phyloP scores from a whole-genome alignment of 2,113 vertebrate species.

The Corynorhinus townsendii region DNA sequence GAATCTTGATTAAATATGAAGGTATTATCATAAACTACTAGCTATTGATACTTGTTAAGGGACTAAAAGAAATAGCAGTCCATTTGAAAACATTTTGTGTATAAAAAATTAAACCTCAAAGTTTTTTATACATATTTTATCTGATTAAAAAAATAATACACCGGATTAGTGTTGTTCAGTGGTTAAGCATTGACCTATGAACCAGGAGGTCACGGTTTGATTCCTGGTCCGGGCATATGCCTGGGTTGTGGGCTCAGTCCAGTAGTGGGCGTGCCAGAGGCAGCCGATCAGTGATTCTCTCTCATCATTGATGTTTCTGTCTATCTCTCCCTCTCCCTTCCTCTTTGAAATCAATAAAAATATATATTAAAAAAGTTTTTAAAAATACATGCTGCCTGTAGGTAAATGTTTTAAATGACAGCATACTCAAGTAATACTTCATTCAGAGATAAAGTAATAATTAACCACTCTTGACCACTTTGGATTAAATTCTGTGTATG shows the following conservation, averaged over 20 bases:
- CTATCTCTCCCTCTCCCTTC: no score
- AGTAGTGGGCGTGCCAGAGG: no score
- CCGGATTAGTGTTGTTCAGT: no score
- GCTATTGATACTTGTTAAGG: neutral
- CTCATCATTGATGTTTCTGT: no score
- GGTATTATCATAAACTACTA: neutral
- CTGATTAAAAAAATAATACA: neutral
- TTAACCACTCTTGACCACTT: neutral
- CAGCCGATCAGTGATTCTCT: no score
- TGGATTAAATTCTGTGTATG: neutral
- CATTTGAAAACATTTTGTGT: neutral
- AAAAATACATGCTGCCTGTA: neutral
- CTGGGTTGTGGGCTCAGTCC: no score
- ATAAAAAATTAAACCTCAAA: neutral
- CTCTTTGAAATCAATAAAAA: no score
- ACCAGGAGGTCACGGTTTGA: no score
- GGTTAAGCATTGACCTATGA: no score
- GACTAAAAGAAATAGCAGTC: neutral
- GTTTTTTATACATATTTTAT: neutral
- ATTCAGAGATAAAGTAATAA: neutral
- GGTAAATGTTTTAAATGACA: neutral
- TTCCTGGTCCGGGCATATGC: no score
- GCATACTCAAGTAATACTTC: neutral
- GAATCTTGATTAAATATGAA: neutral
- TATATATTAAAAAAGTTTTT: no score